Percentiles rank a stretch among this genome's conserved stretches.
Evolutionary conservation across 2,797 vertebrate species (phyloP).

Genomic region (Oreochromis mossambicus): DNA sequence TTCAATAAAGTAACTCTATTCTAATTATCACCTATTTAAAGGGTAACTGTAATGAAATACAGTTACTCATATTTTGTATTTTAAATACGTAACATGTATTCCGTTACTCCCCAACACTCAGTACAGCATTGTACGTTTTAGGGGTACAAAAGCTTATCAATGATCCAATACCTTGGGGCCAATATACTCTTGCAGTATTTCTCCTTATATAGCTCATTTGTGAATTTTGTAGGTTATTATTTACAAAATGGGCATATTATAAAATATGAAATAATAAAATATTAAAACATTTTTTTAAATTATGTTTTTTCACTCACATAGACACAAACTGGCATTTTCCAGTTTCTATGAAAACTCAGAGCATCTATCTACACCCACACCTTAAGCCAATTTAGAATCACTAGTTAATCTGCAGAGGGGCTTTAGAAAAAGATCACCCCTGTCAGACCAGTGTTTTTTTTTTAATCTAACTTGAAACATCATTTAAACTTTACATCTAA

Average conservation of each 20-base stretch:
- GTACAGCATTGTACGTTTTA: neutral
- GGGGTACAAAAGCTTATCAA: neutral
- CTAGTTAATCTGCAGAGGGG: neutral
- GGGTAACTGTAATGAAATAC: neutral
- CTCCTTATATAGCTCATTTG: neutral
- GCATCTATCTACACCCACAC: neutral
- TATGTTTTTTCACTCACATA: neutral
- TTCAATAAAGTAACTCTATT: neutral
- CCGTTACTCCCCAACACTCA: too few species aligned
- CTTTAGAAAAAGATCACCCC: neutral
- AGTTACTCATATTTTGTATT: too few species aligned
- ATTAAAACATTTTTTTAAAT: rapidly evolving
- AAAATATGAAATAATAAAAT: neutral
- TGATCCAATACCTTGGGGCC: neutral
- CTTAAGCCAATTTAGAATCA: neutral
- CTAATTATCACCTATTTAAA: neutral
- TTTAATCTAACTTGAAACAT: neutral
- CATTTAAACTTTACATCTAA: neutral
- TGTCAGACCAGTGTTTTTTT: neutral
- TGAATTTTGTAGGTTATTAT: neutral
- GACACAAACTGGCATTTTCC: rapidly evolving
- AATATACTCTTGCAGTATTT: neutral
- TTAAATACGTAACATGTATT: too few species aligned
- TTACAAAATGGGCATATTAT: neutral
- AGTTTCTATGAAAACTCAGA: neutral